Evolutionary conservation across 2,888 invertebrate genomes (phyloP), one percentile per base, ranked within the genome.

Genomic region (Spatulosminthurus flaviceps): DNA sequence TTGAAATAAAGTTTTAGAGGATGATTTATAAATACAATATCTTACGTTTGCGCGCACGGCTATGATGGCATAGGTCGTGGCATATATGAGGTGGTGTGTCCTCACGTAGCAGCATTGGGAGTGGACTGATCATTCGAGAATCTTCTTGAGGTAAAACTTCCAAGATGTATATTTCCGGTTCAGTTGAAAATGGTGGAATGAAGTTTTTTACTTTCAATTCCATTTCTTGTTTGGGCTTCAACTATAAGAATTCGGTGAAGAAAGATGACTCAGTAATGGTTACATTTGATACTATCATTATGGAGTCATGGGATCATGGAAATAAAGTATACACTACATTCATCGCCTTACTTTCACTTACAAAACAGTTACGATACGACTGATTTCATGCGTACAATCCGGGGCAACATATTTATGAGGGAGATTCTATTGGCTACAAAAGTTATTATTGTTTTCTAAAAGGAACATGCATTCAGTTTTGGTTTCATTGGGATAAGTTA

Each of bases 161-260:
- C 78, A 87, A 82, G 43, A 87, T 81, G 82, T 87, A 87, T 43
- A 87, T 85, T 82, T 87, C 87, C 5, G 87, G 87, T 75, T 87
- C 87, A 5, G 85, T 82, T 26, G 87, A 86, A 85, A 87, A 87
- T 60, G 89, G 89, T 71, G 89, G 89, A 79, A 89, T 85, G 85
- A 89, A 89, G 85, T 88, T 87, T 86, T 89, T 89, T 73, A 88
- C 89, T 86, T 89, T 89, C 83, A 89, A 83, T 79, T 88, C 87
- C 79, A 87, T 86, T 86, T 89, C 89, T 86, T 89, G 89, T 80
- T 88, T 87, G 16, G 87, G 86, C 83, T 88, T 88, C 79, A 89
- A 87, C 89, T 89, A 87, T 21, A 42, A 69, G 16, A 51, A 19
- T 51, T 9, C n/a, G 4, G 16, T 51, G 2, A 51, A n/a, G 16